These are phyloP conservation scores for Epicampocera succincta DNA, from an alignment of 2,888 invertebrate genomes.

Conservation along the genomic window DNA sequence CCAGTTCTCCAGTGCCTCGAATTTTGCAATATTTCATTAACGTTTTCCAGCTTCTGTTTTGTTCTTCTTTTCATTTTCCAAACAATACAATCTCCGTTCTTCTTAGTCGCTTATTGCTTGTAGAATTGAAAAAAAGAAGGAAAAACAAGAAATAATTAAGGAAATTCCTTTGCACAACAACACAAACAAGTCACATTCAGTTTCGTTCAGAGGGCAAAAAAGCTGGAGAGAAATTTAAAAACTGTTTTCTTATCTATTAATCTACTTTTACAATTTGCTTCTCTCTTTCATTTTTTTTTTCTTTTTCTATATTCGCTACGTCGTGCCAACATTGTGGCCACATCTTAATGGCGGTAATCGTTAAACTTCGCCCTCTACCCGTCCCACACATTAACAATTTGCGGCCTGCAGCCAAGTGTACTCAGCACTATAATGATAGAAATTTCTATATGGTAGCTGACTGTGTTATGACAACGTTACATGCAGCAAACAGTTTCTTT, in stretches of 20 bases:
- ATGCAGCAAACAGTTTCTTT: conserved; percentile 92
- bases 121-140: conserved; percentile 52
- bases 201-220: background rate
- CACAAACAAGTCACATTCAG: conserved; percentile 16
- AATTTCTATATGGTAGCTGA: conserved; percentile 93
- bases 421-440: conserved; percentile 87
- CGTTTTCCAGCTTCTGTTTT: conserved; percentile 20
- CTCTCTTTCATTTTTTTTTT: conserved; percentile 6
- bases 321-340: conserved; percentile 31
- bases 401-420: conserved; percentile 84
- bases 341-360: conserved; percentile 31
- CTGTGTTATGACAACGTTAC: conserved; percentile 87
- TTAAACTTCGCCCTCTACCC: background rate
- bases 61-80: background rate
- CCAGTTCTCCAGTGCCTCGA: too few relatives aligned
- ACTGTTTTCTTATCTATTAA: conserved; percentile 31
- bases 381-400: background rate
- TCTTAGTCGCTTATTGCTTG: conserved; percentile 30
- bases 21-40: conserved; percentile 39
- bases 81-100: conserved; percentile 11
- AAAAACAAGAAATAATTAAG: conserved; percentile 52
- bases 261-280: conserved; percentile 28
- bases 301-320: background rate
- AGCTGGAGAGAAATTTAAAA: conserved; percentile 4
- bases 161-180: conserved; percentile 44